Conservation (phyloP, 2,797 vertebrate genomes). For the Leptoclinus maculatus region DNA sequence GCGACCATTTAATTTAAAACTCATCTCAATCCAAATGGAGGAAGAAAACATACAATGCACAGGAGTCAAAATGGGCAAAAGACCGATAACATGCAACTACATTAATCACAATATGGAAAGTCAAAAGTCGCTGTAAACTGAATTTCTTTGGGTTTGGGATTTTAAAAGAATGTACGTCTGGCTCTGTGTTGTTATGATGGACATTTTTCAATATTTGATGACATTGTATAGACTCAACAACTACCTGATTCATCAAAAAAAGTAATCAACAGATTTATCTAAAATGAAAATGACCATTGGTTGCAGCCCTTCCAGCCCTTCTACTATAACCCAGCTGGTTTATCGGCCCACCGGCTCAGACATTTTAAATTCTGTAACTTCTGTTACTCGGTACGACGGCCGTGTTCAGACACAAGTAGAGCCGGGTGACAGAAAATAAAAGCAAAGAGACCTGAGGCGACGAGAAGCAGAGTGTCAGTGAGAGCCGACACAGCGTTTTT, state of each 20-base stretch:
- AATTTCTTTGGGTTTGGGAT: not conserved
- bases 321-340: constrained; percentile 13
- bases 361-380: constrained; percentile 38
- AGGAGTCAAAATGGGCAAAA: not conserved
- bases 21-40: not conserved
- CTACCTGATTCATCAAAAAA: not conserved
- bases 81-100: not conserved
- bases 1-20: not conserved
- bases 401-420: constrained; percentile 46
- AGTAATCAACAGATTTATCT: not conserved
- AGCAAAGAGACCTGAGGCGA: constrained; percentile 29
- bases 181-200: not conserved
- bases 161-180: not conserved
- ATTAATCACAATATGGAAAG: not conserved
- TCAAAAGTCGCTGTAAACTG: not conserved
- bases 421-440: constrained; percentile 39
- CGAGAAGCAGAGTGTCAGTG: constrained; percentile 26
- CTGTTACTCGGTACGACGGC: constrained; percentile 54
- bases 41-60: not conserved
- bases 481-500: constrained; percentile 31
- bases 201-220: not conserved
- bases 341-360: constrained; percentile 46
- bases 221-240: not conserved
- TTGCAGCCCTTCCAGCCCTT: not conserved
- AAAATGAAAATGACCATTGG: not conserved